A percentile compares a stretch with the other conserved stretches of the same genome.
These are phyloP conservation scores for Corvus cornix DNA, from an alignment of 2,113 vertebrate species.

Conservation along the genomic window DNA sequence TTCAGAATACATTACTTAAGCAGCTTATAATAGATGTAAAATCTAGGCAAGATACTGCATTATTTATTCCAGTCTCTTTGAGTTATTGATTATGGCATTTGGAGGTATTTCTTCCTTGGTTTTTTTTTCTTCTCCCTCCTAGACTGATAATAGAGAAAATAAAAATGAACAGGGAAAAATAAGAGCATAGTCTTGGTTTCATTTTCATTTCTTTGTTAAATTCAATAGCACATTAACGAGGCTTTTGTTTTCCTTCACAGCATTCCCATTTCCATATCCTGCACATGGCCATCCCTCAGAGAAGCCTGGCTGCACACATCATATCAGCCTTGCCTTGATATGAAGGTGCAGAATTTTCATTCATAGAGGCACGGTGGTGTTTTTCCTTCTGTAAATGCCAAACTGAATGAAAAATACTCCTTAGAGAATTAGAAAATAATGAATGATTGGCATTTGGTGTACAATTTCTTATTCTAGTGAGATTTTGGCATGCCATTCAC, in stretches of 20 bases:
- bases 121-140: neutral
- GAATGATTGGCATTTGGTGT: conserved; percentile 66
- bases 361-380: neutral
- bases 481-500: conserved; percentile 66
- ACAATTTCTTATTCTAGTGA: conserved; percentile 69
- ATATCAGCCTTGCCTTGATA: neutral
- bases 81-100: conserved; percentile 44
- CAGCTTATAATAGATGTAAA: neutral
- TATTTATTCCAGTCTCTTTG: conserved; percentile 17
- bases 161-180: conserved; percentile 1
- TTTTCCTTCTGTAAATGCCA: conserved; percentile 19
- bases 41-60: neutral
- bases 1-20: conserved; percentile 1
- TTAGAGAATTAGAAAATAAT: conserved; percentile 58
- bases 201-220: neutral
- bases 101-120: neutral
- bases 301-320: neutral
- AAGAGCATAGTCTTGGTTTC: neutral
- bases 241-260: conserved; percentile 7
- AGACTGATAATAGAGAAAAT: conserved; percentile 22
- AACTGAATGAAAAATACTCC: conserved; percentile 48
- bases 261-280: neutral
- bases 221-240: neutral
- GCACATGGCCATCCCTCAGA: neutral
- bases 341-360: conserved; percentile 5